Evolutionary conservation across 2,113 vertebrate species (phyloP), one percentile per base, ranked within the genome.

Genomic region (Bothrops jararaca): DNA sequence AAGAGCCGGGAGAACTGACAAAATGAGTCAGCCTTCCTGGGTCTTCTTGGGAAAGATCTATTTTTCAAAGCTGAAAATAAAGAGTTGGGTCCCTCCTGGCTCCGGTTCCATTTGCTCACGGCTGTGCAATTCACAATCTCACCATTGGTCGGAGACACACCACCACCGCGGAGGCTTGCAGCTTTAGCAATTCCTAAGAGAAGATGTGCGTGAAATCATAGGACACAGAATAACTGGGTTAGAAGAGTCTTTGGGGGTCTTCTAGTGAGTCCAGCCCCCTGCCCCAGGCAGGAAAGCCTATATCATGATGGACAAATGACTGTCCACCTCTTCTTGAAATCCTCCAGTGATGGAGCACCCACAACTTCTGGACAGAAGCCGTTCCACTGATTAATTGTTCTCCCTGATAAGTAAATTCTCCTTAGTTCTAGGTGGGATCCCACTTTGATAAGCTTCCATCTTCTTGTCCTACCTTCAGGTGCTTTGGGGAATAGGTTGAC

Each of bases 71-170:
- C 48, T 45, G n/a, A 80, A 85, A 6, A 48, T 48, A 48, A 48
- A 91, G 24, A 5, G 39, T 53, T 11, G 64, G 52, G 42, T 80
- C 24, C 53, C 42, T 53, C 56, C 52, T 42, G 50, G 12, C 5
- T 9, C 24, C 1, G 1, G 22, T 1, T 7, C 45, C 5, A 39
- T 48, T 15, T 87, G 45, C 15, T n/a, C 48, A 22, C 0, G 2
- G 48, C 10, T 1, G 60, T 89, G 91, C 91, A 74, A 42, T 92
- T 42, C 48, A 12, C 6, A 8, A 34, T 23, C 13, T 58, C 20
- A 8, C 85, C 90, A 86, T 18, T 13, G n/a, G 90, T 48, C 10
- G 85, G 91, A 52, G 90, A 91, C 80, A 91, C 20, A 53, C 23
- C 20, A 53, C 34, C 22, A 1, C 69, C 56, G 24, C 39, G 0